Conservation (phyloP, 2,888 invertebrate genomes). For the Metallyticus violacea region DNA sequence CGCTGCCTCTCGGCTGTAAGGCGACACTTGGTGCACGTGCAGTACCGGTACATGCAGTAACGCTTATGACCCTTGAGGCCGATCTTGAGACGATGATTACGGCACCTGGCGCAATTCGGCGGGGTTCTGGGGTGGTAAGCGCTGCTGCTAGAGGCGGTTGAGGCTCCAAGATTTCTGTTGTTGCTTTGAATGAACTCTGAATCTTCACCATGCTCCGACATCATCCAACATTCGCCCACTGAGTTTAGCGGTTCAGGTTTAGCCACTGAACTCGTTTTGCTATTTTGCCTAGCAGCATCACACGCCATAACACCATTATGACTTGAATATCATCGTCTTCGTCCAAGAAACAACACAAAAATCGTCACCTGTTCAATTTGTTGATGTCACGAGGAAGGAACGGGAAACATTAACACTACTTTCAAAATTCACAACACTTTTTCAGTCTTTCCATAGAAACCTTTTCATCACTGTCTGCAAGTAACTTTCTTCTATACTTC, state of each 20-base stretch:
- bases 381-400: too few species aligned
- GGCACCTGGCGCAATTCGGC: constrained; percentile 89
- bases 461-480: too few species aligned
- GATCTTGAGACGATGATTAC: constrained; percentile 87
- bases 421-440: too few species aligned
- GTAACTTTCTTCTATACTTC: too few species aligned
- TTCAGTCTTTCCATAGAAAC: too few species aligned
- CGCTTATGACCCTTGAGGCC: constrained; percentile 89
- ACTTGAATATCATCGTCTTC: too few species aligned
- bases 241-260: not conserved
- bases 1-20: constrained; percentile 82
- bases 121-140: constrained; percentile 62
- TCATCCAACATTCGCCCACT: not conserved
- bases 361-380: too few species aligned
- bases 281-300: not conserved
- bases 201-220: not conserved
- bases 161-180: not conserved
- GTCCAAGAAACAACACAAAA: too few species aligned
- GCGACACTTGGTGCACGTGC: constrained; percentile 82
- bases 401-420: too few species aligned
- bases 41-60: constrained; percentile 82
- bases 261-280: not conserved
- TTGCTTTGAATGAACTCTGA: not conserved
- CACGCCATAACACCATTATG: not conserved
- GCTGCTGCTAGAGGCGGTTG: constrained; percentile 12